These are phyloP conservation scores for Hemiscyllium ocellatum DNA, from an alignment of 2,113 vertebrate genomes.

Conservation along the genomic window DNA sequence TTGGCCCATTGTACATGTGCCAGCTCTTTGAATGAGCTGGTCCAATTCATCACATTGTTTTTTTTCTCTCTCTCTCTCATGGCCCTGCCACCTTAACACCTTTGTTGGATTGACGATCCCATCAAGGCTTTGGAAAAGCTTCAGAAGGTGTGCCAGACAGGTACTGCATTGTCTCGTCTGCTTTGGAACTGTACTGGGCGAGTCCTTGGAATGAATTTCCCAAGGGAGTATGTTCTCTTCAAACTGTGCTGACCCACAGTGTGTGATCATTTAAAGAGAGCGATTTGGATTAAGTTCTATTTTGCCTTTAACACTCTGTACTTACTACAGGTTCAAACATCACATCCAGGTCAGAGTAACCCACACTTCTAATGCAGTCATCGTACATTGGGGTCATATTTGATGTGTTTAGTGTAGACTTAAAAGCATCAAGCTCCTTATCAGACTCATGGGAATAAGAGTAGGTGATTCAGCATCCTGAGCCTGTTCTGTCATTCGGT, in stretches of 20 bases:
- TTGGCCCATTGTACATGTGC: background rate
- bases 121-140: background rate
- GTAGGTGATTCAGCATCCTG: background rate
- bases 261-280: background rate
- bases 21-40: background rate
- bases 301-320: background rate
- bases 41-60: background rate
- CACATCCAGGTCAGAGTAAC: background rate
- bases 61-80: background rate
- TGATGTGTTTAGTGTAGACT: background rate
- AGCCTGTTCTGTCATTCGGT: background rate
- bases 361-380: background rate
- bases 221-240: background rate
- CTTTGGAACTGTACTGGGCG: background rate
- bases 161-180: background rate
- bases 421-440: background rate
- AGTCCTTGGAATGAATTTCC: background rate
- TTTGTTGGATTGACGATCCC: background rate
- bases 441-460: background rate
- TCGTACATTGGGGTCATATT: background rate
- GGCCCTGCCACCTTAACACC: background rate
- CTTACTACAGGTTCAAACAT: background rate
- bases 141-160: background rate
- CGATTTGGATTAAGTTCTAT: background rate
- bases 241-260: background rate